Percentiles rank a stretch among this genome's conserved stretches.
Conservation (phyloP, 2,113 vertebrate species). For the Archocentrus centrarchus region DNA sequence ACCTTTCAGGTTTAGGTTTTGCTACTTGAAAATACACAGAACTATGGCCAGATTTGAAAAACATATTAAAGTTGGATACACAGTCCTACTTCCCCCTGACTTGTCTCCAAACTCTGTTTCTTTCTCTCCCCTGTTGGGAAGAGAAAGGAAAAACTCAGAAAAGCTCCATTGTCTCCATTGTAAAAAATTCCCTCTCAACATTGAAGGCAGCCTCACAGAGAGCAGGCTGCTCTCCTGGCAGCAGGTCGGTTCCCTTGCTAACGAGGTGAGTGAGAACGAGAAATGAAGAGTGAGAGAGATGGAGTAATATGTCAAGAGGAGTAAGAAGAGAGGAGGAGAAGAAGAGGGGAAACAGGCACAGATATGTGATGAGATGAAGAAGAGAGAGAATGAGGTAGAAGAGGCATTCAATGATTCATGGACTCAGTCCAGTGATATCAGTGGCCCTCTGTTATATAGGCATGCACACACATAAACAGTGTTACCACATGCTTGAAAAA, state of each 20-base stretch:
- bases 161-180: background rate
- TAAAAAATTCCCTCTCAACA: constrained; percentile 27
- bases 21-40: background rate
- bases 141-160: background rate
- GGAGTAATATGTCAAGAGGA: constrained; percentile 26
- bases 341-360: background rate
- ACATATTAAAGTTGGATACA: background rate
- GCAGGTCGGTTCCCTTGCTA: constrained; percentile 11
- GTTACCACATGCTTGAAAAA: background rate
- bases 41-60: background rate
- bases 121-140: background rate
- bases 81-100: background rate
- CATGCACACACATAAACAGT: background rate
- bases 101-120: constrained; percentile 10
- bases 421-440: constrained; percentile 38
- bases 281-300: background rate
- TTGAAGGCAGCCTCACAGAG: background rate
- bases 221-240: constrained; percentile 30
- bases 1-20: background rate
- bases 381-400: constrained; percentile 14
- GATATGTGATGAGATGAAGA: constrained; percentile 13
- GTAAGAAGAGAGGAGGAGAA: background rate
- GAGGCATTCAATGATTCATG: constrained; percentile 49
- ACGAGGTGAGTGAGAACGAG: constrained; percentile 11
- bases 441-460: constrained; percentile 1